A percentile compares a stretch with the other conserved stretches of the same genome.
phyloP scores from a whole-genome alignment of 37 sponge, comb jelly and placozoan genomes.

The Chondrilla cf. caribensis region DNA sequence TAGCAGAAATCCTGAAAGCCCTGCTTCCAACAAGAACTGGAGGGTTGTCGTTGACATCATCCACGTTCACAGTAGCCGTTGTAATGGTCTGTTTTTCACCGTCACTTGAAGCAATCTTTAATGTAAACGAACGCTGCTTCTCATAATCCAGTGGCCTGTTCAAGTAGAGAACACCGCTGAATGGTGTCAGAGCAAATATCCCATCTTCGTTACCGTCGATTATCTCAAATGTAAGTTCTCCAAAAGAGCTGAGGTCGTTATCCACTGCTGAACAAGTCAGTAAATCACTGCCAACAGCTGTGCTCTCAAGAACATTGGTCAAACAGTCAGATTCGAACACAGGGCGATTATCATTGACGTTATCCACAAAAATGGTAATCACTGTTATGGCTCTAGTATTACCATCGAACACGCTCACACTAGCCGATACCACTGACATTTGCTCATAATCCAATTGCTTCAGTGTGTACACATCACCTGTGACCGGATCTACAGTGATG shows the following conservation, averaged over 20 bases:
- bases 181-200: background rate
- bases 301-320: background rate
- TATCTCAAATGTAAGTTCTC: background rate
- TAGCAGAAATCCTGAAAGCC: background rate
- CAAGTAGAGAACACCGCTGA: background rate
- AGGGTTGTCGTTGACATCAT: constrained; percentile 15
- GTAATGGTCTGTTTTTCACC: background rate
- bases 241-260: background rate
- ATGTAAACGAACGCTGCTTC: background rate
- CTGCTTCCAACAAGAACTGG: background rate
- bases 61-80: background rate
- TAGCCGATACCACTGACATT: background rate
- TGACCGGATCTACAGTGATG: background rate
- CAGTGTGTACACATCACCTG: background rate
- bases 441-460: background rate
- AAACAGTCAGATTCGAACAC: constrained; percentile 8
- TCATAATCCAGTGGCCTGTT: constrained; percentile 21
- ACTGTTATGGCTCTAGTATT: background rate
- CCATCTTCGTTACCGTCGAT: background rate
- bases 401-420: background rate
- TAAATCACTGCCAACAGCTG: background rate
- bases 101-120: background rate
- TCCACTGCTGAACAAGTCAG: background rate
- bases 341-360: constrained; percentile 23
- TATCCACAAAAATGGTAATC: background rate